Evolutionary conservation across 2,797 vertebrate species (phyloP).

Genomic region (Eospalax fontanierii): DNA sequence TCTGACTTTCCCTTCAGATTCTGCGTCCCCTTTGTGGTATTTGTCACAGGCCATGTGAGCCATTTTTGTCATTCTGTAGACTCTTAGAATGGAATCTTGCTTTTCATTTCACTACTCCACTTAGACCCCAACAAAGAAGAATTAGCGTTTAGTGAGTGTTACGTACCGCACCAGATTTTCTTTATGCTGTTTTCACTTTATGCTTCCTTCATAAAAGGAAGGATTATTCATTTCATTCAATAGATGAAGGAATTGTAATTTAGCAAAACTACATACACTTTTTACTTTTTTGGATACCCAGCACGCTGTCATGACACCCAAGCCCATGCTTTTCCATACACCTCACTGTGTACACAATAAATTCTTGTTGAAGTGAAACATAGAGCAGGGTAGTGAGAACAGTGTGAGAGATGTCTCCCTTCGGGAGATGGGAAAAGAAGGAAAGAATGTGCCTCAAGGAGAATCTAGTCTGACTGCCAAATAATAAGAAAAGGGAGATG

Average conservation of each 20-base stretch:
- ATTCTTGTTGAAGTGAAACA: slow-evolving; percentile 73
- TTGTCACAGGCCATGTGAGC: not conserved
- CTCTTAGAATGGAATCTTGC: not conserved
- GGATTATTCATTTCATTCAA: slow-evolving; percentile 51
- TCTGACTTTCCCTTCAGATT: not conserved
- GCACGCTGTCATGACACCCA: slow-evolving; percentile 16
- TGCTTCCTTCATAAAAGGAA: slow-evolving; percentile 37
- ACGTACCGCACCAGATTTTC: not conserved
- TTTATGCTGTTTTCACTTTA: slow-evolving; percentile 16
- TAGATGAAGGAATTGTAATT: slow-evolving; percentile 34
- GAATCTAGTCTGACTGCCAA: slow-evolving; percentile 60
- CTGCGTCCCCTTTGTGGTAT: not conserved
- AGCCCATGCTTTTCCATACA: slow-evolving; percentile 70
- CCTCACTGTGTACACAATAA: slow-evolving; percentile 69
- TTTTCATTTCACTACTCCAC: not conserved
- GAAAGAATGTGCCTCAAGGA: slow-evolving; percentile 68
- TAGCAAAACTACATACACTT: slow-evolving; percentile 48
- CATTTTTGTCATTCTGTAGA: not conserved
- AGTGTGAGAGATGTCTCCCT: slow-evolving; percentile 77
- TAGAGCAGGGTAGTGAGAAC: slow-evolving; percentile 68
- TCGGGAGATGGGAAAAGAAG: slow-evolving; percentile 66
- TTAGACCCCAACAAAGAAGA: slow-evolving; percentile 21
- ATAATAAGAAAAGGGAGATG: not conserved
- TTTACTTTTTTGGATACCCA: slow-evolving; percentile 44
- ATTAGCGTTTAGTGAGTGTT: not conserved